phyloP scores from a whole-genome alignment of 37 sponge, comb jelly and placozoan species.

The Bolinopsis microptera region DNA sequence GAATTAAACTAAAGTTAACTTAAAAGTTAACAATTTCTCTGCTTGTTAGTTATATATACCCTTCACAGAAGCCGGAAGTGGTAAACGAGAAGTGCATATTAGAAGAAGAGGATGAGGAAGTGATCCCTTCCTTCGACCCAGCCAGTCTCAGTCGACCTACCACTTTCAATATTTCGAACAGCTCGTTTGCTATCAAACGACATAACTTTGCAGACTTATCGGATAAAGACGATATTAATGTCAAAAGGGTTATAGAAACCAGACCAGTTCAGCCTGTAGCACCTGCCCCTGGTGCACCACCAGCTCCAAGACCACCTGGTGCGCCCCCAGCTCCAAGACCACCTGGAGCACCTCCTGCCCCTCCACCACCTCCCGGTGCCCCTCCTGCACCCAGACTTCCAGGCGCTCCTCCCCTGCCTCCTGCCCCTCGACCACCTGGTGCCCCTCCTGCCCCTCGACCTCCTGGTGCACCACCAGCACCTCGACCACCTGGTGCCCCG shows the following conservation, averaged over 20 bases:
- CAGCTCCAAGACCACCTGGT: no score
- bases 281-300: no score
- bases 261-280: constrained; percentile 34
- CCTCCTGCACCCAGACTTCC: constrained; percentile 52
- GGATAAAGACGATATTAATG: constrained; percentile 76
- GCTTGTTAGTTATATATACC: no score
- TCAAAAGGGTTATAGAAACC: constrained; percentile 11
- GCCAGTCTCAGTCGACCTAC: constrained; percentile 50
- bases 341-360: constrained; percentile 67
- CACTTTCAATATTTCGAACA: constrained; percentile 68
- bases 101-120: constrained; percentile 27
- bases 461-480: constrained; percentile 3
- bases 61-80: constrained; percentile 40
- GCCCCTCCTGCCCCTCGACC: neutral
- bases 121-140: neutral
- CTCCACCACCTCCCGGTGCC: constrained; percentile 62
- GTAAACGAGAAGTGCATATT: constrained; percentile 5
- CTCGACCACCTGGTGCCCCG: no score
- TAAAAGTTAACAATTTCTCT: neutral
- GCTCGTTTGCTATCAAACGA: constrained; percentile 72
- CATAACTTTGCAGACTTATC: constrained; percentile 87
- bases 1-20: neutral
- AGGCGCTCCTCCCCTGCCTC: constrained; percentile 15
- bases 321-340: constrained; percentile 66
- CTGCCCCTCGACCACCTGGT: constrained; percentile 64